Evolutionary conservation across 2,888 invertebrate species (phyloP).

Genomic region (Artemia sinica): DNA sequence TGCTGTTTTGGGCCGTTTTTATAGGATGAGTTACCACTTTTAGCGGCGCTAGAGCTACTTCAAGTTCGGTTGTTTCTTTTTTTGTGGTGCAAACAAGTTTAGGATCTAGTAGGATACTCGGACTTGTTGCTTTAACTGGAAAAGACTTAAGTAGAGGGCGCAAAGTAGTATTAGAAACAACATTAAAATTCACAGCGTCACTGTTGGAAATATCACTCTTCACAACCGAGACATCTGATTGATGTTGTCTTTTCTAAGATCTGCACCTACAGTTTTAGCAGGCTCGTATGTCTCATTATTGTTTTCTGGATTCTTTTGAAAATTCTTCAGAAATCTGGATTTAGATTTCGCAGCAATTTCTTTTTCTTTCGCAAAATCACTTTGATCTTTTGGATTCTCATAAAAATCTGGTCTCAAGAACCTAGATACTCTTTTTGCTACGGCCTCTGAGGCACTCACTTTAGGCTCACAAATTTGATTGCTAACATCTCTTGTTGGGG

Average conservation of each 20-base stretch:
- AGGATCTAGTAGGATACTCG: background rate
- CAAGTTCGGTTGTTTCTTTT: background rate
- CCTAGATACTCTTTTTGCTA: conserved; percentile 41
- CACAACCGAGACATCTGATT: conserved; percentile 25
- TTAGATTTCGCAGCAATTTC: conserved; percentile 27
- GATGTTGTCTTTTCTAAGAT: conserved; percentile 36
- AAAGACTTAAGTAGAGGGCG: background rate
- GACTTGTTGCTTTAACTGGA: background rate
- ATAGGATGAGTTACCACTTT: background rate
- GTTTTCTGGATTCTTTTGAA: conserved; percentile 47
- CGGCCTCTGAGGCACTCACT: background rate
- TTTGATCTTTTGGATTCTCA: conserved; percentile 49
- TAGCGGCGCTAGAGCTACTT: background rate
- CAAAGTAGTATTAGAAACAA: conserved; percentile 24
- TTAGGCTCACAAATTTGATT: background rate
- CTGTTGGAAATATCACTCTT: conserved; percentile 27
- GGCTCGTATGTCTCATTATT: conserved; percentile 30
- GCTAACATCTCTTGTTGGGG: background rate
- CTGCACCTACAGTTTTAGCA: conserved; percentile 33
- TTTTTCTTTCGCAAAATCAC: conserved; percentile 38
- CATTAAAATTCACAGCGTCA: conserved; percentile 27
- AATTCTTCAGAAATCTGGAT: conserved; percentile 47
- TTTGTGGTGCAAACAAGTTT: background rate
- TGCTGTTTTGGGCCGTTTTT: background rate
- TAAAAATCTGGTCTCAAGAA: conserved; percentile 62